phyloP scores from a whole-genome alignment of 2,888 invertebrate species.

The Lamellibrachia satsuma region DNA sequence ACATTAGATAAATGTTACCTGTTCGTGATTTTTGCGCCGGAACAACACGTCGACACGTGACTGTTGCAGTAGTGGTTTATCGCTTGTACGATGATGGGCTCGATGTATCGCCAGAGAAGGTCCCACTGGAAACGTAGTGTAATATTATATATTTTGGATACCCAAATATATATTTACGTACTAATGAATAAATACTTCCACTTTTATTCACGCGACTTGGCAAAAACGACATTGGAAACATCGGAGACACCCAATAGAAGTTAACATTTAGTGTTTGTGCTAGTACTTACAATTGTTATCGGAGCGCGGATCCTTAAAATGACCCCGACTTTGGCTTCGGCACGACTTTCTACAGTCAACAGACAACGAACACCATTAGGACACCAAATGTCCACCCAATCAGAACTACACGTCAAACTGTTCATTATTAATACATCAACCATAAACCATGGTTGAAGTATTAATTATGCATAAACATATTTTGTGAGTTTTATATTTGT shows the following conservation, averaged over 20 bases:
- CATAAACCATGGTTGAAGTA: background rate
- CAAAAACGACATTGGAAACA: too few species aligned
- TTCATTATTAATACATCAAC: background rate
- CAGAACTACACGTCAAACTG: too few species aligned
- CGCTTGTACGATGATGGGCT: background rate
- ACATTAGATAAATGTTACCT: background rate
- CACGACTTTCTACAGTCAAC: background rate
- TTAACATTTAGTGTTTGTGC: too few species aligned
- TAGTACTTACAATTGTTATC: background rate
- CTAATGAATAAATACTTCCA: too few species aligned
- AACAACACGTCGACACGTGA: background rate
- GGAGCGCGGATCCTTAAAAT: background rate
- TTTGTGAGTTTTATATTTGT: too few species aligned
- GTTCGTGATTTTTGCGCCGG: background rate
- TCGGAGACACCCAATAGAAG: too few species aligned
- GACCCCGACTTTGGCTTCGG: conserved; percentile 12
- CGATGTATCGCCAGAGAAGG: background rate
- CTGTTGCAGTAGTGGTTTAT: background rate
- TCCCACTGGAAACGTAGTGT: background rate
- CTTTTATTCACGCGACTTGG: too few species aligned
- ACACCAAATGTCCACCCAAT: background rate
- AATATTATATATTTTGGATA: background rate
- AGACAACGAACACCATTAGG: background rate
- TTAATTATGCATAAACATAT: background rate
- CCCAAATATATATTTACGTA: too few species aligned